A percentile compares a stretch with the other conserved stretches of the same genome.
Conservation (phyloP, 2,888 invertebrate species). For the Tubulanus polymorphus region DNA sequence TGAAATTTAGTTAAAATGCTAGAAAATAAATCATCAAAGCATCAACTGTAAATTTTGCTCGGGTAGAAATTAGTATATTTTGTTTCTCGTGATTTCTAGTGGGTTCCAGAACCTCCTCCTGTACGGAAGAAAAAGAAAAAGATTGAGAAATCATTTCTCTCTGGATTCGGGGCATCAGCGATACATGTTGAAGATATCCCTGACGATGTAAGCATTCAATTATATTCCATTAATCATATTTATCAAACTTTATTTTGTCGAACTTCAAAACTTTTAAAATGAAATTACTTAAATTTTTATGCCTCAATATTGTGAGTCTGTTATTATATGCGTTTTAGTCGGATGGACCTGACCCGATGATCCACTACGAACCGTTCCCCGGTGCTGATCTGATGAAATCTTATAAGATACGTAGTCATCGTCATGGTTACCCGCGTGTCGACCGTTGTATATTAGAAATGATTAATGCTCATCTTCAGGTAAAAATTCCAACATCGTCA, state of each 20-base stretch:
- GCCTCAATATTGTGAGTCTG: too few relatives aligned
- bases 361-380: constrained; percentile 32
- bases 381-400: constrained; percentile 42
- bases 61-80: too few relatives aligned
- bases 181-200: constrained; percentile 21
- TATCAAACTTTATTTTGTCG: too few relatives aligned
- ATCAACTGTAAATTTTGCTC: too few relatives aligned
- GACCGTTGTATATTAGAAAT: constrained; percentile 47
- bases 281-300: too few relatives aligned
- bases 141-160: constrained; percentile 39
- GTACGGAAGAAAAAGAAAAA: constrained; percentile 40
- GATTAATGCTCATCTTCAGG: constrained; percentile 46
- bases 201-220: constrained; percentile 19
- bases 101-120: constrained; percentile 49
- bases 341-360: not conserved
- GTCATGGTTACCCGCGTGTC: constrained; percentile 32
- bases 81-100: constrained; percentile 28
- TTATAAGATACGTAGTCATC: constrained; percentile 35
- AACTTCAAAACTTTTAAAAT: too few relatives aligned
- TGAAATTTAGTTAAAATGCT: too few relatives aligned
- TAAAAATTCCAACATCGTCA: constrained; percentile 17
- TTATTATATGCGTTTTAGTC: not conserved
- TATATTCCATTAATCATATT: too few relatives aligned
- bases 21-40: too few relatives aligned
- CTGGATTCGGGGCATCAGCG: constrained; percentile 41